Evolutionary conservation across 2,888 invertebrate genomes (phyloP), one percentile per base, ranked within the genome.

Genomic region (Cerceris rybyensis): DNA sequence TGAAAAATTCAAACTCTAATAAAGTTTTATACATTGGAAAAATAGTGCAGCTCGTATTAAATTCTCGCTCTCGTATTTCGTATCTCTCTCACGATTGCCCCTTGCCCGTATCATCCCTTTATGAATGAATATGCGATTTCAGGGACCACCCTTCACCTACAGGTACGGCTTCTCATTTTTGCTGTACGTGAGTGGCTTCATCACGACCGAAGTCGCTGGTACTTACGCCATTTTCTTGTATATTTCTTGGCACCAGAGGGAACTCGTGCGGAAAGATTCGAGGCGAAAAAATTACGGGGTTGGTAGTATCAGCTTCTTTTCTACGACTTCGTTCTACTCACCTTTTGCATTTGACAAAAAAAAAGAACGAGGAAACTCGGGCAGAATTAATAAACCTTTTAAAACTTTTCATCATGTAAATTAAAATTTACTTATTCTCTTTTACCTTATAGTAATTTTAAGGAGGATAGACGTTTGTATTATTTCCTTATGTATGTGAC

Each of bases 121-220:
- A 64, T 67, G 79, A 74, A 80, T 80, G 78, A 78, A 78, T 64
- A 78, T 63, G 63, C 65, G 65, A 82, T 89, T 88, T 68, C 95
- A 96, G 89, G 96, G 96, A 54, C 96, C 97, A 0, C 94, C 96
- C 68, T 97, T 98, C 94, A 96, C 96, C 73, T 97, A 97, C 92
- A 95, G 95, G 88, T 98, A 98, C 92, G 98, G 98, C 63, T 97
- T 96, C 93, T 97, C 97, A 76, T 98, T 98, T 92, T 95, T 97
- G 67, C 94, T 98, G 54, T 97, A 97, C 91, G 96, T 98, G 58
- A 95, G 96, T 87, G 97, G 97, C 46, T 97, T 98, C 89, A 94
- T 98, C 85, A 95, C 96, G 72, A 96, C 96, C 8, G 97, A 98
- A 92, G 93, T 97, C 80, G 96, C 98, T 43, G 98, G 98, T 54